Conservation (phyloP, 2,797 vertebrate genomes). For the Micrastur ruficollis region DNA sequence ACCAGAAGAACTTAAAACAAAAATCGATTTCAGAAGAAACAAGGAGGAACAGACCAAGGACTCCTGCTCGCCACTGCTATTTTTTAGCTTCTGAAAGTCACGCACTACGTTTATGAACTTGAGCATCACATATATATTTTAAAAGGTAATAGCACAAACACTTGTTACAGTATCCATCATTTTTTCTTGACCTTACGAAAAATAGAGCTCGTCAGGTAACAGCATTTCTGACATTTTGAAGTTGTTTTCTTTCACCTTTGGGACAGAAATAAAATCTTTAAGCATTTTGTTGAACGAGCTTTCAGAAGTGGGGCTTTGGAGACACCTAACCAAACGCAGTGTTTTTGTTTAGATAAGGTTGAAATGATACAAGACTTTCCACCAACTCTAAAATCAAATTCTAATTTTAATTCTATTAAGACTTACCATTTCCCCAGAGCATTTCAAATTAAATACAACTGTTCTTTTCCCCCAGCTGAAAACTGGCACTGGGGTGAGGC, state of each 20-base stretch:
- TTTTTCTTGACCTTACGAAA: conserved; percentile 51
- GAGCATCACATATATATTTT: conserved; percentile 38
- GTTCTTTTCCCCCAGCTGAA: background rate
- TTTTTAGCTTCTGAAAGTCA: background rate
- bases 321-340: background rate
- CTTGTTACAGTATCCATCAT: conserved; percentile 33
- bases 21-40: conserved; percentile 45
- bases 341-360: background rate
- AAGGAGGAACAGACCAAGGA: conserved; percentile 27
- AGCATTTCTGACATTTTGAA: conserved; percentile 54
- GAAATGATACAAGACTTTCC: background rate
- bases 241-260: conserved; percentile 53
- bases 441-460: background rate
- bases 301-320: background rate
- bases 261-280: conserved; percentile 48
- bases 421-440: background rate
- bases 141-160: conserved; percentile 36
- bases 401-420: background rate
- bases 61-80: background rate
- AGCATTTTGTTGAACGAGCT: conserved; percentile 11
- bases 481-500: background rate
- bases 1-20: conserved; percentile 56
- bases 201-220: conserved; percentile 28
- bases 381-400: background rate
- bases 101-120: background rate